Base-by-base conservation (phyloP, 2,888 invertebrate genomes). In the Podabrus alpinus region DNA sequence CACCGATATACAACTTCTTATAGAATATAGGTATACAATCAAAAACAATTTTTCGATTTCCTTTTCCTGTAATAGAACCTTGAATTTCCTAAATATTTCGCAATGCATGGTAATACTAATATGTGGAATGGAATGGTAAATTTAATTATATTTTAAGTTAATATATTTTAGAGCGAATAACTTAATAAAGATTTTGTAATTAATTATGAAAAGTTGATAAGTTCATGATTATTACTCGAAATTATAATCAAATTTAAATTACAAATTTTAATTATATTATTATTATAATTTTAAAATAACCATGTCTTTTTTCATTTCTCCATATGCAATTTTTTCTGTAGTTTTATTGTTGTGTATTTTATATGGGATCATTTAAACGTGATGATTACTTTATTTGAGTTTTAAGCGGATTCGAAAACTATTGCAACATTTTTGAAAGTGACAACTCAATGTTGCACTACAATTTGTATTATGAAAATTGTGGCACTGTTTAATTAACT, bases 361-460 rank as follows among this genome's bases (percentile, higher is more conserved):
- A 64, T 19, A 64, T 16, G n/a, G 62, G 16, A 64, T 19, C 13
- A 64, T 64, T 64, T 19, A 64, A 64, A 64, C 16, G 13, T 19
- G 21, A 64, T 16, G 16, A n/a, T 64, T 64, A 64, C 45, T 45
- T 45, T 45, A 45, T 45, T 45, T n/a, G 45, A 45, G 45, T 45
- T 45, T 45, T 45, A 45, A n/a, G n/a, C n/a, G 45, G n/a, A 45
- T 45, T 45, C 45, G 45, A 45, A 13, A n/a, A 45, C n/a, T 45
- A 45, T 45, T 45, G n/a, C 45, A 45, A 45, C 45, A 45, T 45
- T 17, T 64, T 64, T 64, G 62, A 64, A 64, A 64, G 62, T 64
- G 62, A 64, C 62, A 64, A 64, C 62, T 64, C 62, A 64, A 64
- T 64, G 62, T 64, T 64, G 17, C n/a, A 21, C 19, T n/a, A 45